Evolutionary conservation across 2,888 invertebrate species (phyloP).

Genomic region (Chymomyza caudatula): DNA sequence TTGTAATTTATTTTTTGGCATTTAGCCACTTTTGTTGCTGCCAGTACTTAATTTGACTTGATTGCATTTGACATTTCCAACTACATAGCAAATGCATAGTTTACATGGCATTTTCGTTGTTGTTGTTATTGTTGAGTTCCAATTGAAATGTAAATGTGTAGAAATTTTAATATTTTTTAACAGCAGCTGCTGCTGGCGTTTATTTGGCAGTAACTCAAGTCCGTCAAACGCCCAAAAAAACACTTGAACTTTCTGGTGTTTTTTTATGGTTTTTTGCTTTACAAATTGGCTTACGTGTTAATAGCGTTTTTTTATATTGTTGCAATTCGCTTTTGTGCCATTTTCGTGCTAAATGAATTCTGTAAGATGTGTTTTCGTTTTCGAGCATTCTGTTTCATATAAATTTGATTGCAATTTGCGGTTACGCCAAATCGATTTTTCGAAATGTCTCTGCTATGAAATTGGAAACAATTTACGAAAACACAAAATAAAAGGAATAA

Average conservation of each 20-base stretch:
- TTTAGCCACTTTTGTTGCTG: constrained; percentile 4
- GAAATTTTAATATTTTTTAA: constrained; percentile 19
- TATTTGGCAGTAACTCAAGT: neutral
- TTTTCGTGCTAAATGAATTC: neutral
- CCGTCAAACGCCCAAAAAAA: neutral
- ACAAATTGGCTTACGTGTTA: neutral
- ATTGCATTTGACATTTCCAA: constrained; percentile 34
- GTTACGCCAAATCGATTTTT: constrained; percentile 43
- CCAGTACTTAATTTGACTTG: constrained; percentile 27
- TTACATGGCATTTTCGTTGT: neutral
- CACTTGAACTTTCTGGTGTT: neutral
- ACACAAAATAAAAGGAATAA: constrained; percentile 17
- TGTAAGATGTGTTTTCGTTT: neutral
- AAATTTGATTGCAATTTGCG: constrained; percentile 42
- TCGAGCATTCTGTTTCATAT: neutral
- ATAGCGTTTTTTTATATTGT: neutral
- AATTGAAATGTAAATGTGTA: constrained; percentile 48
- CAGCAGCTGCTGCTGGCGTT: constrained; percentile 11
- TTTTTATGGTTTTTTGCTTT: neutral
- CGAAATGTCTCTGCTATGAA: constrained; percentile 33
- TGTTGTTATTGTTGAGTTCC: constrained; percentile 3
- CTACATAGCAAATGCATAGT: neutral
- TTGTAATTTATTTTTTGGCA: constrained; percentile 38
- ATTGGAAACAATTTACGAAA: constrained; percentile 39
- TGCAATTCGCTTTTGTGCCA: neutral